Percentiles rank a stretch among this genome's conserved stretches.
Conservation (phyloP, 2,888 invertebrate genomes). For the Ommatoiulus sabulosus region DNA sequence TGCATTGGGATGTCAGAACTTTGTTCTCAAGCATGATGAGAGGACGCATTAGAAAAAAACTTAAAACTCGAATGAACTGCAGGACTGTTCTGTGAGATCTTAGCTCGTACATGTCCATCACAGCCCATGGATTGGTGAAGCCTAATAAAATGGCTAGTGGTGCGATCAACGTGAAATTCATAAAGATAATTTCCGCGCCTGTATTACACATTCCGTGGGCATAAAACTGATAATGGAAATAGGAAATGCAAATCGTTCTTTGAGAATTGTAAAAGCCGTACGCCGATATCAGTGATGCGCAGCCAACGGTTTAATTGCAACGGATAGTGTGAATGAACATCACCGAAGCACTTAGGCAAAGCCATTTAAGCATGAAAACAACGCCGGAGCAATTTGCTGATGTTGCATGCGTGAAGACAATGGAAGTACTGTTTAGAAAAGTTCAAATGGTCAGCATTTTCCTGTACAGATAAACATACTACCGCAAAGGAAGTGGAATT, state of each 20-base stretch:
- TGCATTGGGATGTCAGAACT: not conserved
- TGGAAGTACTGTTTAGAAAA: not conserved
- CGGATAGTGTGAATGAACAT: conserved; percentile 41
- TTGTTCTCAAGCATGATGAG: not conserved
- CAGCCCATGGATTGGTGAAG: not conserved
- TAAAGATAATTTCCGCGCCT: not conserved
- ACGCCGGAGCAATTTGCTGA: not conserved
- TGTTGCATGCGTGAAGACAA: conserved; percentile 37
- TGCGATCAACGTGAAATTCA: not conserved
- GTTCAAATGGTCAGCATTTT: conserved; percentile 33
- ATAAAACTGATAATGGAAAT: conserved; percentile 26
- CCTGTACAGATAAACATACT: not conserved
- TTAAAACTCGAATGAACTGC: too few species aligned
- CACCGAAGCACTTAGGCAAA: not conserved
- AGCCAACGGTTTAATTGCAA: conserved; percentile 41
- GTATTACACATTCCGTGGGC: not conserved
- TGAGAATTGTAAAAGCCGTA: not conserved
- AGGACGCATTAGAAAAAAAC: too few species aligned
- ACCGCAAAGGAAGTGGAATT: not conserved
- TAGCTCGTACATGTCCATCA: too few species aligned
- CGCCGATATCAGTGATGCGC: conserved; percentile 32
- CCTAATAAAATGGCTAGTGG: not conserved
- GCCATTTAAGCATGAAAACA: conserved; percentile 38
- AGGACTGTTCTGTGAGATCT: too few species aligned
- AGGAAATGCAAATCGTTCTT: conserved; percentile 25